Evolutionary conservation across 2,797 vertebrate species (phyloP).

Genomic region (Spinus olivaceus): DNA sequence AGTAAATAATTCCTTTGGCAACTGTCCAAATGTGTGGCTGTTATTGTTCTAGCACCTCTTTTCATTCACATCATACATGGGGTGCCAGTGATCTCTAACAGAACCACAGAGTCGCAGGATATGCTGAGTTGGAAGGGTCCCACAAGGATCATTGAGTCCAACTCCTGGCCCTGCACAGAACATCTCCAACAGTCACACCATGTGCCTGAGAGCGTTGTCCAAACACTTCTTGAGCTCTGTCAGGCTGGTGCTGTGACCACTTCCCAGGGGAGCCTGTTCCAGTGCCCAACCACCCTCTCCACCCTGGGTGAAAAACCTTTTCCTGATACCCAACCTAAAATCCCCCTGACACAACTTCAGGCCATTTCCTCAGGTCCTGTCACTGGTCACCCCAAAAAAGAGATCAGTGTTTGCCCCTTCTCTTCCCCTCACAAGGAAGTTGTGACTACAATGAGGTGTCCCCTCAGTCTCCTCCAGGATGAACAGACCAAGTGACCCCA

Average conservation of each 20-base stretch:
- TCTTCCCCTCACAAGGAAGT: fast-evolving
- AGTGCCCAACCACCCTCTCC: not conserved
- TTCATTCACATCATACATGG: not conserved
- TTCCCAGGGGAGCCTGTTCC: not conserved
- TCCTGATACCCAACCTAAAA: not conserved
- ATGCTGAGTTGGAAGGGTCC: not conserved
- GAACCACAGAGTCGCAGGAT: not conserved
- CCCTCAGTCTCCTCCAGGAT: not conserved
- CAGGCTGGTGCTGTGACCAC: not conserved
- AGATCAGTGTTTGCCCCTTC: not conserved
- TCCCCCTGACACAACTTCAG: not conserved
- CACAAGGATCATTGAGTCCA: not conserved
- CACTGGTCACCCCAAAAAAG: not conserved
- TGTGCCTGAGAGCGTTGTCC: not conserved
- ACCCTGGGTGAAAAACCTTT: not conserved
- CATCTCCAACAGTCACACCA: fast-evolving
- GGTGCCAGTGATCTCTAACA: not conserved
- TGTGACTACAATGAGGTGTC: fast-evolving
- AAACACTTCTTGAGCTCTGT: not conserved
- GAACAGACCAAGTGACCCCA: not conserved
- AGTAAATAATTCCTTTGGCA: not conserved
- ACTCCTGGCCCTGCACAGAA: not conserved
- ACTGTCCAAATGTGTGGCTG: not conserved
- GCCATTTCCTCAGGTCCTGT: not conserved
- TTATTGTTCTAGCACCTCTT: not conserved